Conservation (phyloP, 2,888 invertebrate genomes). For the Epistrophe grossulariae region DNA sequence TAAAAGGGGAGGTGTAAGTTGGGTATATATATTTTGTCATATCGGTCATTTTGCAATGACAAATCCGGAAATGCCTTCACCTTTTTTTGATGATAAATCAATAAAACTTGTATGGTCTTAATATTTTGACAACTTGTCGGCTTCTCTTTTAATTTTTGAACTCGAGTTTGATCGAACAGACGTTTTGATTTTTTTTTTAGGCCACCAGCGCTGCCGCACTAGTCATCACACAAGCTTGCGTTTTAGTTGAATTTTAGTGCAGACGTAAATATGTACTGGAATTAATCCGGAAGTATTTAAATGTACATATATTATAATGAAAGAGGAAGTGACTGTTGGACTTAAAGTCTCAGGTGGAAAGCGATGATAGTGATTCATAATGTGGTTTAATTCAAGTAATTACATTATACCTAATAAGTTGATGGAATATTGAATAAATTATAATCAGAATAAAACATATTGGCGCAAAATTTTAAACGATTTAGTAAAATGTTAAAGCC, state of each 20-base stretch:
- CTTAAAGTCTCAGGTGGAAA: conserved; percentile 41
- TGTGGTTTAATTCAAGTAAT: background rate
- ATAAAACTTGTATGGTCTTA: background rate
- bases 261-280: conserved; percentile 38
- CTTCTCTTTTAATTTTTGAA: conserved; percentile 28
- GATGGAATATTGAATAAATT: too few relatives aligned
- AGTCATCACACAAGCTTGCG: conserved; percentile 1
- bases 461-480: too few relatives aligned
- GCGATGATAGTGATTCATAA: conserved; percentile 35
- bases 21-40: background rate
- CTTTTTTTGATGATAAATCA: conserved; percentile 58
- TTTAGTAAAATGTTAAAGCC: too few relatives aligned
- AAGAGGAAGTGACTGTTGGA: conserved; percentile 11
- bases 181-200: background rate
- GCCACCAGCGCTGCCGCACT: conserved; percentile 13
- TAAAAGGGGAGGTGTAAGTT: background rate
- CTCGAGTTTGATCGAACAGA: conserved; percentile 3
- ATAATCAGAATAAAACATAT: too few relatives aligned
- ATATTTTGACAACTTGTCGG: conserved; percentile 18
- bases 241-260: conserved; percentile 18
- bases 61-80: conserved; percentile 67
- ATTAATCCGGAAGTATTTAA: conserved; percentile 61
- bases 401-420: too few relatives aligned
- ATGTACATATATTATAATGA: conserved; percentile 24
- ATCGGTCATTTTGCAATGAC: conserved; percentile 53